These are phyloP conservation scores for Conger conger DNA, from an alignment of 2,113 vertebrate genomes.

Conservation along the genomic window DNA sequence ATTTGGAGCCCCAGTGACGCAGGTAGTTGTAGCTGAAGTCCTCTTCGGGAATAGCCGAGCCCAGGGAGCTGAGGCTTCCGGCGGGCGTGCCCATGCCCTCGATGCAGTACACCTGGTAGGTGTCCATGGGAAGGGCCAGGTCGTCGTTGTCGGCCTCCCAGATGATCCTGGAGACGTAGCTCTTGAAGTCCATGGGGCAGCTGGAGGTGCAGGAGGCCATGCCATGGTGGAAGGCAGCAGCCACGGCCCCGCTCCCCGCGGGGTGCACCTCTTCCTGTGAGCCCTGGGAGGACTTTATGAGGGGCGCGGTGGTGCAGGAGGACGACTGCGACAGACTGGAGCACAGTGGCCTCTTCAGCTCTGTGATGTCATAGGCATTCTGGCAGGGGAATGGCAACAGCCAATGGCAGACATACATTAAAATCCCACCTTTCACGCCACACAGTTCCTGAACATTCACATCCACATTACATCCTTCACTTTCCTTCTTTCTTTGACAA, in stretches of 20 bases:
- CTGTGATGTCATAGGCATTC: conserved; percentile 80
- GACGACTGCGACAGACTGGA: conserved; percentile 73
- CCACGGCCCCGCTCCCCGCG: conserved; percentile 54
- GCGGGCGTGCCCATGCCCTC: conserved; percentile 71
- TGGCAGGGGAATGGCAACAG: conserved; percentile 41
- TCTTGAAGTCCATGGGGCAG: conserved; percentile 73
- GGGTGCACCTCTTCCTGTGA: conserved; percentile 73
- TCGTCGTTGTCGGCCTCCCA: conserved; percentile 77
- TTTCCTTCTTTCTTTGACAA: no score
- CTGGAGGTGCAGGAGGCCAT: conserved; percentile 37
- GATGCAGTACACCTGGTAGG: conserved; percentile 73
- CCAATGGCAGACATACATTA: neutral
- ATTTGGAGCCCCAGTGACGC: conserved; percentile 75
- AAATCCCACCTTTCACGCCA: neutral
- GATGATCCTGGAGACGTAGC: conserved; percentile 76
- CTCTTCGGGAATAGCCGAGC: conserved; percentile 60
- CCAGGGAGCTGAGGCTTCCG: conserved; percentile 82
- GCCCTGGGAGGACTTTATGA: conserved; percentile 65
- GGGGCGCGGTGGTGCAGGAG: conserved; percentile 68
- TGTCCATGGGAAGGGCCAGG: conserved; percentile 69
- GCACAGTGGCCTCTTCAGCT: conserved; percentile 78
- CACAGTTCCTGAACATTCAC: neutral
- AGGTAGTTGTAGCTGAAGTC: conserved; percentile 66
- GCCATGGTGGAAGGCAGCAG: conserved; percentile 33
- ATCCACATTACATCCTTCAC: no score